These are phyloP conservation scores for Parasteatoda tepidariorum DNA, from an alignment of 1,140 invertebrate genomes.

Conservation along the genomic window DNA sequence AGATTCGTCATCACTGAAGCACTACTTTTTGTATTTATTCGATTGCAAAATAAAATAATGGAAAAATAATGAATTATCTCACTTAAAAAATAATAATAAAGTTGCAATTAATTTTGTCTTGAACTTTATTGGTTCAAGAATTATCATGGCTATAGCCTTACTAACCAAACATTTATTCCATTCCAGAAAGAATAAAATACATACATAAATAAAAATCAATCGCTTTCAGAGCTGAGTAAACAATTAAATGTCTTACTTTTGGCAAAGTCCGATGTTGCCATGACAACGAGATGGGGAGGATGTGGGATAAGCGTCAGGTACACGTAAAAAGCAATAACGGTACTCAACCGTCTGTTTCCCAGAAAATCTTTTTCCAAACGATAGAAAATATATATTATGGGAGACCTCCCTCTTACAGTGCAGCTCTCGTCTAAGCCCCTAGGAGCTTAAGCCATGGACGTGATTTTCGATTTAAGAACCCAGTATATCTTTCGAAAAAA, in stretches of 20 bases:
- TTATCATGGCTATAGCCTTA: too few relatives aligned
- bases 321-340: slow-evolving; percentile 34
- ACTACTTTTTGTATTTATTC: too few relatives aligned
- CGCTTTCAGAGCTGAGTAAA: not conserved
- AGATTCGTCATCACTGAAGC: too few relatives aligned
- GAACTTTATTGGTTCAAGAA: too few relatives aligned
- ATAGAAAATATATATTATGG: not conserved
- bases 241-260: slow-evolving; percentile 37
- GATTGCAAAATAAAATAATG: too few relatives aligned
- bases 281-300: slow-evolving; percentile 16
- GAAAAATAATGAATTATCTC: too few relatives aligned
- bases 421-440: not conserved
- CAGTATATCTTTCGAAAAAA: not conserved
- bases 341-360: not conserved
- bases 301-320: slow-evolving; percentile 29
- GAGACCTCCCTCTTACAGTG: not conserved
- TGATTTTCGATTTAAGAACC: not conserved
- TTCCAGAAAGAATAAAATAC: too few relatives aligned
- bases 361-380: not conserved
- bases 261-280: slow-evolving; percentile 8
- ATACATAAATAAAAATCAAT: too few relatives aligned
- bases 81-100: too few relatives aligned
- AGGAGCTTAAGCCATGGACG: not conserved
- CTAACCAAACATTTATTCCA: too few relatives aligned
- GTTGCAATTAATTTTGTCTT: too few relatives aligned